Evolutionary conservation across 2,113 vertebrate genomes (phyloP), one percentile per base, ranked within the genome.

Genomic region (Notarius lentiginosus): DNA sequence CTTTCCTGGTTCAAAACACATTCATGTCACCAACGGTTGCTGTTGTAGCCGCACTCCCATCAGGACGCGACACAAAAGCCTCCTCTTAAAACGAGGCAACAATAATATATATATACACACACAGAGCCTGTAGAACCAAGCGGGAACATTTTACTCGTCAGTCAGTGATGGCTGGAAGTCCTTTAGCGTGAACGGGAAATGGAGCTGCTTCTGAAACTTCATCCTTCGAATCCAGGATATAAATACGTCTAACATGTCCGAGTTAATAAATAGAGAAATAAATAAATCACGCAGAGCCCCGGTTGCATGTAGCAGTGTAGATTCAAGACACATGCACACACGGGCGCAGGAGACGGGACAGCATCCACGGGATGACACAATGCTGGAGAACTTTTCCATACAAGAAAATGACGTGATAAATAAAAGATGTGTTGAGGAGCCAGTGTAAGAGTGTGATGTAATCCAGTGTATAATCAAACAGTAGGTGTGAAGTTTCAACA

Each of bases 81-180:
- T 85, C 87, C 88, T 90, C 90, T 89, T 91, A 88, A 85, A 91
- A 90, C 73, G 73, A 91, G 91, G 88, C 72, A 81, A 51, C 75
- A 77, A 88, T 75, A 63, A 47, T 79, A 83, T 82, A 70, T 82
- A 70, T 83, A 87, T 73, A 83, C 79, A 70, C 81, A 86, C 51
- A 75, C 18, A 41, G 10, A 72, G 90, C 91, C 91, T 91, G 92
- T 93, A 93, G 88, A 92, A 92, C 92, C 91, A 93, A 90, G 90
- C 84, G 27, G 65, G 18, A 68, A 68, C 18, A 0, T 24, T 41
- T 41, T 41, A 41, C 41, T 41, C 41, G 41, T 75, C 60, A 66
- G 82, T 72, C 60, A 49, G 27, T 9, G 49, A 72, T 20, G 73
- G 82, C 56, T 63, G 51, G 72, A 83, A 79, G 73, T 89, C 77